Percentiles rank a stretch among this genome's conserved stretches.
These are phyloP conservation scores for Danaus plexippus DNA, from an alignment of 1,140 invertebrate genomes.

Conservation along the genomic window DNA sequence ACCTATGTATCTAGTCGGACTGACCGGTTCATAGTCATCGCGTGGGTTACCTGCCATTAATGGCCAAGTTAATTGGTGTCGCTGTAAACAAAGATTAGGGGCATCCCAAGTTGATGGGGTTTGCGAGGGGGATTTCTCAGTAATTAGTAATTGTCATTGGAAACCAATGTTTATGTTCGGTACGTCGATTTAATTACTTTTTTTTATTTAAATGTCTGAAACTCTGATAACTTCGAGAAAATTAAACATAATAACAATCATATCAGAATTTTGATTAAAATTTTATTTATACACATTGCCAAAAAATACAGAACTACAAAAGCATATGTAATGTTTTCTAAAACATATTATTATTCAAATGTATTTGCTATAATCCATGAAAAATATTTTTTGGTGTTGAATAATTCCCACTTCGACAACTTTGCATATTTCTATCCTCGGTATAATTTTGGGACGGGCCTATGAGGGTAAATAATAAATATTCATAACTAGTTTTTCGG, in stretches of 20 bases:
- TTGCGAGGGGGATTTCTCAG: slow-evolving; percentile 6
- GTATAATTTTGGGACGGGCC: slow-evolving; percentile 23
- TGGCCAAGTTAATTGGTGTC: slow-evolving; percentile 17
- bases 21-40: slow-evolving; percentile 18
- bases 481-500: slow-evolving; percentile 31
- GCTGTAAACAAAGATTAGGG: slow-evolving; percentile 22
- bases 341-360: too few species aligned
- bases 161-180: too few species aligned
- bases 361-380: neutral
- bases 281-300: too few species aligned
- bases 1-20: slow-evolving; percentile 7
- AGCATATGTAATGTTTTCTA: too few species aligned
- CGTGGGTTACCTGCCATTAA: slow-evolving; percentile 12
- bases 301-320: too few species aligned
- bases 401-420: slow-evolving; percentile 18
- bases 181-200: too few species aligned
- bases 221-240: too few species aligned
- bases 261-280: too few species aligned
- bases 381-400: slow-evolving; percentile 16
- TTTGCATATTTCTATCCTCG: slow-evolving; percentile 24
- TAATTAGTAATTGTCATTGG: slow-evolving; percentile 4
- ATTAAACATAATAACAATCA: too few species aligned
- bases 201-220: too few species aligned
- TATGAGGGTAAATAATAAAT: slow-evolving; percentile 32
- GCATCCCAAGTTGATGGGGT: slow-evolving; percentile 9